Conservation (phyloP, 2,888 invertebrate genomes). For the Chrysodeixis includens region DNA sequence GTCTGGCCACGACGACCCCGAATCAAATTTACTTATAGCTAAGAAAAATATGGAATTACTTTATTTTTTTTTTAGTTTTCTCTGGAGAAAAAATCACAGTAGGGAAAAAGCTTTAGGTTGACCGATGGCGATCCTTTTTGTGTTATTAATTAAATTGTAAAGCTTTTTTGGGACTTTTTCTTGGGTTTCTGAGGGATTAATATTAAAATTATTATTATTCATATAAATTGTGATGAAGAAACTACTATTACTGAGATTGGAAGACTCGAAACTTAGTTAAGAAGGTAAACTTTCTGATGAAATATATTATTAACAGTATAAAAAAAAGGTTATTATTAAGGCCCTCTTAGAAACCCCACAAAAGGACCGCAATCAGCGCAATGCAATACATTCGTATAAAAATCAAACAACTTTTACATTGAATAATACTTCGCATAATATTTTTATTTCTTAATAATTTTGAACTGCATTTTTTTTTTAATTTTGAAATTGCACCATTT, state of each 20-base stretch:
- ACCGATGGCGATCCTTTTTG: conserved; percentile 39
- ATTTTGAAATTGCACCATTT: conserved; percentile 60
- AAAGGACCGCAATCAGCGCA: conserved; percentile 43
- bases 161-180: conserved; percentile 22
- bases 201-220: not conserved
- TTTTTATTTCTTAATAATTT: conserved; percentile 47
- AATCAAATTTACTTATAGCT: conserved; percentile 35
- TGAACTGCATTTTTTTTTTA: conserved; percentile 42
- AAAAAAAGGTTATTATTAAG: not conserved
- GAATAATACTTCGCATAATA: conserved; percentile 50
- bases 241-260: too few species aligned
- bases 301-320: too few species aligned
- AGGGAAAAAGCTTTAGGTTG: conserved; percentile 50
- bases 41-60: conserved; percentile 57
- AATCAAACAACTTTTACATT: conserved; percentile 52
- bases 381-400: conserved; percentile 32
- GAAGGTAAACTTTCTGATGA: too few species aligned
- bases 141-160: conserved; percentile 16
- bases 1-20: conserved; percentile 32
- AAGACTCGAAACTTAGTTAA: too few species aligned
- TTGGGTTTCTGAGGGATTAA: not conserved
- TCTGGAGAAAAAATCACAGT: conserved; percentile 52
- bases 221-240: too few species aligned
- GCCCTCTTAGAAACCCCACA: conserved; percentile 1
- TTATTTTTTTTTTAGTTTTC: conserved; percentile 43